Evolutionary conservation across 2,888 invertebrate species (phyloP), one percentile per base, ranked within the genome.

Genomic region (Nomada lathburiana): DNA sequence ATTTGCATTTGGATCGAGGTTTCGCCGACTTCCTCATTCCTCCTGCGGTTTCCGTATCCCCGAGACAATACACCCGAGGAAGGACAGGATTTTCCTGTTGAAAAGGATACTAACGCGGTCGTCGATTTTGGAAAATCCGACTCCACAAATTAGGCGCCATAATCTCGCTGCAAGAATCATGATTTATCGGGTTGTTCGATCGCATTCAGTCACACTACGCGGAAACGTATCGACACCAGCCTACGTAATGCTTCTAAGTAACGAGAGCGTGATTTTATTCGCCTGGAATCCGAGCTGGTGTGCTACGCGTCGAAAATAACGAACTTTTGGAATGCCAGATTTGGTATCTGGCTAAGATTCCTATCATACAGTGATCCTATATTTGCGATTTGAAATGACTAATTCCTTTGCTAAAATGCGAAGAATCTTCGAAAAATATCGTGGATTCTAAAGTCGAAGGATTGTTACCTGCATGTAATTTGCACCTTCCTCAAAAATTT

Each of bases 81-180:
- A 10, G 11, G 16, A n/a, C 50, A 63, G 57, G 59, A 65, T 70
- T 64, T 77, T 36, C 79, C 70, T 44, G n/a, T 9, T 71, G 47
- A 7, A 9, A 23, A 2, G 20, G 42, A n/a, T 2, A 10, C 20
- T 18, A 42, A 13, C n/a, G 16, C 1, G 20, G 10, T 47, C 4
- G 0, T 47, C 13, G 42, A 80, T 52, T 80, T 63, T 16, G 73
- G 72, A 47, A 80, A 80, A 42, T 11, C 67, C 73, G 1, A 2
- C 20, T 4, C 26, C 47, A 20, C 18, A 29, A 57, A 44, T 59
- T 36, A 23, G 23, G 5, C 20, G 29, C 20, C n/a, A 18, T 75
- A 4, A 18, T 26, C 18, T 36, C 63, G 23, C 42, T 20, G 9
- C 20, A 5, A 18, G 1, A 9, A 13, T 26, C 1, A 4, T 57